Evolutionary conservation across 1,140 invertebrate genomes (phyloP), one percentile per base, ranked within the genome.

Genomic region (Pseudomyrmex dendroicus): DNA sequence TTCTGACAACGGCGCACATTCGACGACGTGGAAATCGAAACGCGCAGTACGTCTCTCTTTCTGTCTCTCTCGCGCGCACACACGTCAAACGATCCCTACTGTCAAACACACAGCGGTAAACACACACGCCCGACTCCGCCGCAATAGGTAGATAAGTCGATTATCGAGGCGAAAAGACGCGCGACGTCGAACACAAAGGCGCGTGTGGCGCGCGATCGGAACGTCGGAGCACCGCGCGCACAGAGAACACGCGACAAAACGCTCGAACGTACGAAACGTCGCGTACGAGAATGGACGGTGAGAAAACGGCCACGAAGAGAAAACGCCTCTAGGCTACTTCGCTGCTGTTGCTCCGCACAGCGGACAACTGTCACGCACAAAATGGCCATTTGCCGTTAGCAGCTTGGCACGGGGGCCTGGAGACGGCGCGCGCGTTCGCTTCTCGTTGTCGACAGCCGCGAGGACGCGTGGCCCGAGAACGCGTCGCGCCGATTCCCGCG

Each of bases 351-450:
- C 52, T n/a, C 64, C 62, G 70, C 61, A 80, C 86, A 74, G 68
- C 68, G 87, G 83, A 86, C 92, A 94, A 92, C 93, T 94, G 94
- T 94, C 93, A 94, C 92, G 90, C 93, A 94, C 93, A 94, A 94
- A 94, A 94, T 94, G 94, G 94, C 94, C 87, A 94, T 94, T 92
- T 90, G 93, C 92, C 94, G 94, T 94, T 94, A 93, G 90, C 86
- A 93, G 92, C 92, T 93, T 94, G 88, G 68, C 73, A 83, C 73
- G 77, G 73, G 88, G 61, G 84, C 89, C 93, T 88, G 77, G 76
- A 89, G 90, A 90, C 90, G 92, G 92, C 93, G 76, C 76, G 76
- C 62, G 70, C 54, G 67, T 85, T 62, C 67, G 35, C 54, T 73
- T 72, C 73, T 74, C 80, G 54, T 15, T 63, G 62, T 44, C 61